These are phyloP conservation scores for Oophaga pumilio DNA, from an alignment of 2,113 vertebrate species.

Conservation along the genomic window DNA sequence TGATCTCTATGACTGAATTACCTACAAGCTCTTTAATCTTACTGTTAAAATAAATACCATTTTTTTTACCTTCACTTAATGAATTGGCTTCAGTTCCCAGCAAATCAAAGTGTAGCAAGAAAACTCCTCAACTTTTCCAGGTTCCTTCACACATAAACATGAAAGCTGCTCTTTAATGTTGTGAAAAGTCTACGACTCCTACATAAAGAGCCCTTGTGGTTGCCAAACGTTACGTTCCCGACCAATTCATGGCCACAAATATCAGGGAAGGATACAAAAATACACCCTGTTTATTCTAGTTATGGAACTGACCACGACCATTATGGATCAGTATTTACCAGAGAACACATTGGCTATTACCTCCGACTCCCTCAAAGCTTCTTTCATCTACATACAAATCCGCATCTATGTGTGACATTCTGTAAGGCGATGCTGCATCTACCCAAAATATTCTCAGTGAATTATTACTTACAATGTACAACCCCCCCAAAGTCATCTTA, in stretches of 20 bases:
- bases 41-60: not conserved
- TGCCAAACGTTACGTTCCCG: not conserved
- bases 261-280: not conserved
- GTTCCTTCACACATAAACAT: conserved; percentile 40
- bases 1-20: not conserved
- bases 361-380: not conserved
- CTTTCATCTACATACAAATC: conserved; percentile 29
- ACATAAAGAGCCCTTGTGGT: conserved; percentile 24
- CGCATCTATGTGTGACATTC: conserved; percentile 48
- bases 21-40: not conserved
- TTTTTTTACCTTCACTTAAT: not conserved
- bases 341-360: conserved; percentile 9
- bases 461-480: conserved; percentile 30
- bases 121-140: not conserved
- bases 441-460: conserved; percentile 46
- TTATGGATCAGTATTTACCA: conserved; percentile 2
- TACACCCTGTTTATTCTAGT: conserved; percentile 24
- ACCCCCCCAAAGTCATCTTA: not conserved
- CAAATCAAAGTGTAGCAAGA: conserved; percentile 22
- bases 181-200: conserved; percentile 14
- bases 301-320: not conserved
- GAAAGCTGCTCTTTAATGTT: conserved; percentile 7
- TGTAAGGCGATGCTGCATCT: conserved; percentile 26
- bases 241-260: conserved; percentile 1
- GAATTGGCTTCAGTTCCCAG: conserved; percentile 23